phyloP scores from a whole-genome alignment of 1,140 invertebrate species.

The Charaxes varanes region DNA sequence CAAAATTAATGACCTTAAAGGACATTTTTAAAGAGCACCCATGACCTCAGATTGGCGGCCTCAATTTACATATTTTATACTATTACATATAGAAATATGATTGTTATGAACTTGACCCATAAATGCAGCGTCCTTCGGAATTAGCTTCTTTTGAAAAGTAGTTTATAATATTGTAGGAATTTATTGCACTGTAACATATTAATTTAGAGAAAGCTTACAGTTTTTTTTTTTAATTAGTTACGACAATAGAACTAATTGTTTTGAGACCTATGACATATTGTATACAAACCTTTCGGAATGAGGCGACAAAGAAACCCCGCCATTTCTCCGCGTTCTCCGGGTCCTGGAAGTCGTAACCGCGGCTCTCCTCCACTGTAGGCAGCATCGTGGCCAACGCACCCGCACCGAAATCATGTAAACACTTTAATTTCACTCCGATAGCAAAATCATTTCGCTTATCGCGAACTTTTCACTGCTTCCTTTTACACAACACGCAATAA shows the following conservation, averaged over 20 bases:
- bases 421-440: conserved; percentile 44
- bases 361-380: conserved; percentile 75
- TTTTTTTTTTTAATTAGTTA: too few species aligned
- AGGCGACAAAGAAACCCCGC: conserved; percentile 90
- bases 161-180: neutral
- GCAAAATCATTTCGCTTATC: conserved; percentile 41
- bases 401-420: conserved; percentile 63
- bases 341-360: conserved; percentile 90
- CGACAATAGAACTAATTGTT: conserved; percentile 19
- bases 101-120: neutral
- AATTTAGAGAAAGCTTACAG: too few species aligned
- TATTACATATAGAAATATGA: neutral
- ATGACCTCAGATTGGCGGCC: neutral
- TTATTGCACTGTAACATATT: too few species aligned
- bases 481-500: conserved; percentile 18
- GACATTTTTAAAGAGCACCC: too few species aligned
- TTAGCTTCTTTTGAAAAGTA: neutral
- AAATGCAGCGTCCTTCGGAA: neutral
- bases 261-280: conserved; percentile 34
- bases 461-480: conserved; percentile 32
- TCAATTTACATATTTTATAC: neutral
- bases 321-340: conserved; percentile 92
- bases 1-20: too few species aligned
- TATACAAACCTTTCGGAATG: conserved; percentile 81
- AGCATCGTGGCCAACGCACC: conserved; percentile 57